Percentiles rank a stretch among this genome's conserved stretches.
These are phyloP conservation scores for Corella eumyota DNA, from an alignment of 23 tunicate genomes.

Conservation along the genomic window DNA sequence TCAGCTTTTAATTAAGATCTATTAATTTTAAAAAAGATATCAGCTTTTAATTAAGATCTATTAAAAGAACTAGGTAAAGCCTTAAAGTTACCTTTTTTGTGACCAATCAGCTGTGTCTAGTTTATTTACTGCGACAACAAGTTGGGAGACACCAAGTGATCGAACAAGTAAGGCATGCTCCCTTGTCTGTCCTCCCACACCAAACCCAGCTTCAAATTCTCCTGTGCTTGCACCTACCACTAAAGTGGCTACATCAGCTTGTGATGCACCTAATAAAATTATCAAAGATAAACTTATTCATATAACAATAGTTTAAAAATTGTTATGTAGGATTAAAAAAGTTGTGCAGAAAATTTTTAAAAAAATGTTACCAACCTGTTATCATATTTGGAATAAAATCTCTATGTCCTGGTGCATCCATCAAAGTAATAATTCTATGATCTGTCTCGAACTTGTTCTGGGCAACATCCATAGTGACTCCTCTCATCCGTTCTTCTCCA, in stretches of 20 bases:
- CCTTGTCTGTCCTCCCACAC: conserved; percentile 90
- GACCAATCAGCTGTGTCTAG: conserved; percentile 74
- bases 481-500: conserved; percentile 75
- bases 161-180: conserved; percentile 88
- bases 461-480: conserved; percentile 93
- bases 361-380: conserved; percentile 29
- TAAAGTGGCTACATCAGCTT: conserved; percentile 90
- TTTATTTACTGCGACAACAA: conserved; percentile 91
- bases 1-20: not conserved
- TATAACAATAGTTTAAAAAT: not conserved
- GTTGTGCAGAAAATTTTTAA: not conserved
- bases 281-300: not conserved
- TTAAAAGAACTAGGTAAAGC: no score
- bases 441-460: conserved; percentile 72
- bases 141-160: conserved; percentile 84
- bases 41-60: no score
- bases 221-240: conserved; percentile 90
- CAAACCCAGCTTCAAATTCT: conserved; percentile 97
- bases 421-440: conserved; percentile 38
- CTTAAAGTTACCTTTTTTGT: conserved; percentile 42
- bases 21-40: no score
- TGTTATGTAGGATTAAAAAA: not conserved
- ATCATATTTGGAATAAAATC: conserved; percentile 96
- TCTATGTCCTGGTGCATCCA: conserved; percentile 97
- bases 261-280: conserved; percentile 66